phyloP scores from a whole-genome alignment of 1,140 invertebrate genomes.

The Coenobita brevimanus region DNA sequence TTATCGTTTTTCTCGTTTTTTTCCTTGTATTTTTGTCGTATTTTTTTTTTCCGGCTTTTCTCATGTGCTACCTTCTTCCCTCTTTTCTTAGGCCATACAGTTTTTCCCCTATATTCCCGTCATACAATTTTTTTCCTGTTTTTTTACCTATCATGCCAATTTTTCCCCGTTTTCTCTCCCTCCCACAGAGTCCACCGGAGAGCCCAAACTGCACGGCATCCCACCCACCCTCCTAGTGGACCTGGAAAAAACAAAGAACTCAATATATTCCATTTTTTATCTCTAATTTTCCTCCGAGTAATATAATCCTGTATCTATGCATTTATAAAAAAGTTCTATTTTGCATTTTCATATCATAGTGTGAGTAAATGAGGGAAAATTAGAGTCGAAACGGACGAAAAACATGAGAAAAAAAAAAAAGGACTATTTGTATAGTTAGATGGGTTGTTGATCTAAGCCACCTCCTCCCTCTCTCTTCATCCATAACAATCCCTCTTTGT shows the following conservation, averaged over 20 bases:
- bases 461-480: neutral
- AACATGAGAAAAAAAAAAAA: neutral
- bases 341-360: constrained; percentile 66
- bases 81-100: neutral
- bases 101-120: neutral
- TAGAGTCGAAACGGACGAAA: neutral
- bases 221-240: neutral
- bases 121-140: too few species aligned
- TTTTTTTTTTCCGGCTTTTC: neutral
- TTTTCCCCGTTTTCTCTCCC: neutral
- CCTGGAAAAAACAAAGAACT: too few species aligned
- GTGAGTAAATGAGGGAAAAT: neutral
- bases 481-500: neutral
- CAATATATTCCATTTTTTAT: too few species aligned
- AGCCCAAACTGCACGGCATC: constrained; percentile 21
- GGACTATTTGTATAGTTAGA: constrained; percentile 8
- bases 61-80: neutral
- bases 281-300: neutral
- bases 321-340: constrained; percentile 62
- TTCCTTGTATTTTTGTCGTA: neutral
- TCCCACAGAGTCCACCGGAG: constrained; percentile 49
- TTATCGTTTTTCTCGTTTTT: constrained; percentile 13
- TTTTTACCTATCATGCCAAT: too few species aligned
- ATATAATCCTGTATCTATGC: constrained; percentile 57
- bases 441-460: constrained; percentile 2